Evolutionary conservation across 1,140 invertebrate genomes (phyloP), one percentile per base, ranked within the genome.

Genomic region (Drosophila aff.): DNA sequence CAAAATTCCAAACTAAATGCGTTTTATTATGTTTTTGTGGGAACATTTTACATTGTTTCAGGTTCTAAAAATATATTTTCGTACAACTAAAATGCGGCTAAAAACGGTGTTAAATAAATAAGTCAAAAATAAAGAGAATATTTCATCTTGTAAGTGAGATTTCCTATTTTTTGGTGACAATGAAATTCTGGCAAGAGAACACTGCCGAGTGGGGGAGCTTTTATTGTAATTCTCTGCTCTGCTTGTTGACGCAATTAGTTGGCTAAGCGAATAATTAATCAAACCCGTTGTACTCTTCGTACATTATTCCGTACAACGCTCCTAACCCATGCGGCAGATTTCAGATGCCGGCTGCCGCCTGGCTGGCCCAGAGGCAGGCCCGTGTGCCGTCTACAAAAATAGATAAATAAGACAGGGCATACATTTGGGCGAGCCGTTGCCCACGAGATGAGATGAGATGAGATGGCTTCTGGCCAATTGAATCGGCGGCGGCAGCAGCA

Each of bases 371-470:
- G 52, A 40, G 59, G 50, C 61, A 67, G 65, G 64, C 31, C 72
- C 73, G 73, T 77, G 84, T 77, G 84, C 53, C 28, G 28, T 65
- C 81, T 67, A 82, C 85, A 82, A 79, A 76, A 89, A 89, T 89
- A 90, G 86, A 69, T 64, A 65, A 46, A 57, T 57, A 57, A 64
- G 61, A 47, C 52, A 58, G 72, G 64, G 65, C 72, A 53, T 66
- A 84, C 82, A 85, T 81, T 72, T 86, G 79, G 77, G 64, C 59
- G 77, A 55, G 77, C 68, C 76, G 50, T 15, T 41, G 52, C 16
- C 16, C 28, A 18, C 28, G n/a, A 57, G 75, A 79, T 86, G 84
- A 75, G 76, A 79, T 86, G 84, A 75, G 76, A 61, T 71, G 53
- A 63, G 60, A 72, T 72, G 83, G 65, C 55, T 53, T 28, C 41